Conservation (phyloP, 2,888 invertebrate species). For the Latrodectus hesperus region DNA sequence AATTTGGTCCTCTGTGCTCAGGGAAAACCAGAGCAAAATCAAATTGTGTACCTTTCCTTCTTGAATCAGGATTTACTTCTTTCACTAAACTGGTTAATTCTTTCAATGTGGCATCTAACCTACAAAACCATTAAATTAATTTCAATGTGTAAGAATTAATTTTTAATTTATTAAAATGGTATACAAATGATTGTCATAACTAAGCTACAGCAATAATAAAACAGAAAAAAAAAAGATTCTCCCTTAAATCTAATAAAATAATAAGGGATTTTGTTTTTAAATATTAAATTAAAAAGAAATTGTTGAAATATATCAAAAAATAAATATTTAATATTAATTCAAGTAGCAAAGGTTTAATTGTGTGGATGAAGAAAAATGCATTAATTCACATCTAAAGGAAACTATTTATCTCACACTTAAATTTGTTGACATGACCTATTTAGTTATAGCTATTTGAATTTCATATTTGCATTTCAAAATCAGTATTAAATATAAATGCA, state of each 20-base stretch:
- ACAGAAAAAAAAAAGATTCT: neutral
- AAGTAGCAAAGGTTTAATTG: too few relatives aligned
- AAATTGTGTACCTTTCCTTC: constrained; percentile 96
- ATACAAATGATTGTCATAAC: neutral
- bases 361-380: too few relatives aligned
- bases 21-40: constrained; percentile 88
- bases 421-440: too few relatives aligned
- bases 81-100: constrained; percentile 97
- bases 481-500: too few relatives aligned
- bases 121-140: constrained; percentile 45
- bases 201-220: neutral
- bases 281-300: too few relatives aligned
- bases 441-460: too few relatives aligned
- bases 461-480: too few relatives aligned
- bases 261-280: neutral
- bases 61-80: constrained; percentile 97
- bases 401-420: too few relatives aligned
- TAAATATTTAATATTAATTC: too few relatives aligned
- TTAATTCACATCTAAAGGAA: too few relatives aligned
- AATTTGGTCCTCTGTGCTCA: constrained; percentile 83
- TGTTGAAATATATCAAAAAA: too few relatives aligned
- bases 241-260: neutral
- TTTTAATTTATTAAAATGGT: neutral
- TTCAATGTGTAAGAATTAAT: neutral
- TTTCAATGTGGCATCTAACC: constrained; percentile 93